Evolutionary conservation across 2,113 vertebrate species (phyloP).

Genomic region (Colius striatus): DNA sequence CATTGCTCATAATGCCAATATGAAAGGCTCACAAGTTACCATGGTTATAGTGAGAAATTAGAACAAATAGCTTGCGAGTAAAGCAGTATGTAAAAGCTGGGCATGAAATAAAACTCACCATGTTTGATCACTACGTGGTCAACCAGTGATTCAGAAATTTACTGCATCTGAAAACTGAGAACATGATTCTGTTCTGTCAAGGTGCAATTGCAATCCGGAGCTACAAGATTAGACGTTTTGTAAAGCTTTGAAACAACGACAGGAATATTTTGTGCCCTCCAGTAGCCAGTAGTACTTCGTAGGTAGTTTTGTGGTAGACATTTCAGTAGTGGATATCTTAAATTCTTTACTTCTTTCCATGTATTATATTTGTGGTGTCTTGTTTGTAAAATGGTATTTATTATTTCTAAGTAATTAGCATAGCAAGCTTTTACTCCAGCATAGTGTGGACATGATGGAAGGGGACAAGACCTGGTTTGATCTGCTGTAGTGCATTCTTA

Average conservation of each 20-base stretch:
- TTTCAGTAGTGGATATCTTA: background rate
- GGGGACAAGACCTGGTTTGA: background rate
- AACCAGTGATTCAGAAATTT: background rate
- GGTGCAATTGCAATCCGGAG: background rate
- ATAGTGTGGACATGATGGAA: background rate
- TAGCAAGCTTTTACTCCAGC: background rate
- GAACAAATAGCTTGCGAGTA: constrained; percentile 52
- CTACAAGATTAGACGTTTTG: background rate
- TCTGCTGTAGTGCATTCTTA: background rate
- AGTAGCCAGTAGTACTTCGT: constrained; percentile 32
- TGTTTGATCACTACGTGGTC: background rate
- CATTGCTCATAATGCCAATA: constrained; percentile 77
- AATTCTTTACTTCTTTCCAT: background rate
- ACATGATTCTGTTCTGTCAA: background rate
- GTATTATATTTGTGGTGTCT: constrained; percentile 26
- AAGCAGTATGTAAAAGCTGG: constrained; percentile 33
- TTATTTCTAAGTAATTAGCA: background rate
- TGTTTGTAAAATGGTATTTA: background rate
- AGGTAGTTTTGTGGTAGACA: constrained; percentile 33
- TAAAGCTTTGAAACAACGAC: background rate
- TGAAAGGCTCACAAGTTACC: constrained; percentile 74
- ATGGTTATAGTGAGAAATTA: constrained; percentile 72
- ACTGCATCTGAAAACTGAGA: background rate
- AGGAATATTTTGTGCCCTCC: constrained; percentile 55
- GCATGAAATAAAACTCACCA: constrained; percentile 40